Evolutionary conservation across 1,140 invertebrate species (phyloP), one percentile per base, ranked within the genome.

Genomic region (Zaprionus ghesquierei): DNA sequence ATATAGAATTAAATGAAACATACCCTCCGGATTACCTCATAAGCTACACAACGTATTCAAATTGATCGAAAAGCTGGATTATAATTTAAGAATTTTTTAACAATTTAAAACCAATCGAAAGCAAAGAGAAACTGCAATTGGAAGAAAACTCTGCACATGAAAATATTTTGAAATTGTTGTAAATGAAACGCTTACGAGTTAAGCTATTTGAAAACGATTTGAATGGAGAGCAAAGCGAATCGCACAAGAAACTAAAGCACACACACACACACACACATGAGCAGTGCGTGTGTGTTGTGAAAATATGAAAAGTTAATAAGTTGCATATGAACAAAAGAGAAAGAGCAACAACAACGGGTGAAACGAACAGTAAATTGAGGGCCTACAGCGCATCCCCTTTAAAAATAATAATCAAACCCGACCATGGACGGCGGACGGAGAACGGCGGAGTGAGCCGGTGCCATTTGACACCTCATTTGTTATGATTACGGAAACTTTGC

Each of bases 401-500:
- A 18, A n/a, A 38, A n/a, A n/a, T n/a, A n/a, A 63, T 27, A 62
- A 63, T 63, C 51, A 63, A 41, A 44, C 20, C 33, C 22, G 29
- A 29, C 9, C 50, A 41, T 41, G 35, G 27, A 29, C 5, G 27
- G 27, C 25, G 25, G 25, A 5, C 25, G 9, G 27, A 29, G 27
- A 6, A 27, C 25, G 13, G 15, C 27, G 50, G 50, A 41, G 12
- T 27, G 50, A 73, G 60, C 35, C 35, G 35, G 35, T 41, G 35
- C n/a, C 55, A 66, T 77, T 85, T 68, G 77, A 61, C 72, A 87
- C 75, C 87, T 62, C 71, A 86, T 87, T 87, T 87, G 75, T 86
- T 76, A 76, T 72, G 75, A 87, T 82, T 86, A 82, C 64, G 74
- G 62, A 10, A 23, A 54, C 59, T 50, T 50, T 22, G 41, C 13